Percentiles rank a stretch among this genome's conserved stretches.
phyloP scores from a whole-genome alignment of 2,797 vertebrate species.

The Myiotriccus ornatus region DNA sequence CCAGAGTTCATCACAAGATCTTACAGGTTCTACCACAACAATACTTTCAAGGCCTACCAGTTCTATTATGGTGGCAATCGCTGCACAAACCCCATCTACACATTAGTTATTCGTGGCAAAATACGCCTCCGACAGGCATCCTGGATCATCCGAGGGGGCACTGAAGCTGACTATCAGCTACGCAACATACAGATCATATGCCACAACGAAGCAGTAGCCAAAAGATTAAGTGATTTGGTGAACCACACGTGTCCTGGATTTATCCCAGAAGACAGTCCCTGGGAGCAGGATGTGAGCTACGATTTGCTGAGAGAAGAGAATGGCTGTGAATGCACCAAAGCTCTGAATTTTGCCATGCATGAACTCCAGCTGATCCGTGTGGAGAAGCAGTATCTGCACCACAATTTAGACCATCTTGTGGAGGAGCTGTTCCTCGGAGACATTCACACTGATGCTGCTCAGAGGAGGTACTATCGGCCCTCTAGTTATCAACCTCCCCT shows the following conservation, averaged over 20 bases:
- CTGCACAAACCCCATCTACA: slow-evolving; percentile 91
- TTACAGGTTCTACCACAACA: slow-evolving; percentile 91
- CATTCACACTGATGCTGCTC: slow-evolving; percentile 88
- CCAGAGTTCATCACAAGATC: slow-evolving; percentile 95
- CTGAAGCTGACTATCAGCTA: slow-evolving; percentile 92
- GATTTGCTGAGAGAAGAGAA: slow-evolving; percentile 89
- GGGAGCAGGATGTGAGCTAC: slow-evolving; percentile 81
- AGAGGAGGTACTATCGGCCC: slow-evolving; percentile 92
- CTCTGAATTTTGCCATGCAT: slow-evolving; percentile 93
- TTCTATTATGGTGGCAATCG: slow-evolving; percentile 94
- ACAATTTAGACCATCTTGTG: slow-evolving; percentile 89
- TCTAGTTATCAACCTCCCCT: slow-evolving; percentile 93
- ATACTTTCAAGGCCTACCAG: slow-evolving; percentile 93
- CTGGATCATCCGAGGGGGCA: slow-evolving; percentile 95
- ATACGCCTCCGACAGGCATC: slow-evolving; percentile 91
- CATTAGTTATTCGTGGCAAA: slow-evolving; percentile 86
- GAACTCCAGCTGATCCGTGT: slow-evolving; percentile 93
- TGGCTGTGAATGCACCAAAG: slow-evolving; percentile 84
- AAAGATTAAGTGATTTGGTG: slow-evolving; percentile 82
- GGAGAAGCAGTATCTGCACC: slow-evolving; percentile 93
- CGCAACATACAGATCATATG: slow-evolving; percentile 85
- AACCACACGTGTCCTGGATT: slow-evolving; percentile 84
- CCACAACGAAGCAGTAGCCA: slow-evolving; percentile 81
- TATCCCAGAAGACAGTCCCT: slow-evolving; percentile 66
- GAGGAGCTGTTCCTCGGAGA: slow-evolving; percentile 96